Evolutionary conservation across 2,888 invertebrate species (phyloP).

Genomic region (Emesis furor): DNA sequence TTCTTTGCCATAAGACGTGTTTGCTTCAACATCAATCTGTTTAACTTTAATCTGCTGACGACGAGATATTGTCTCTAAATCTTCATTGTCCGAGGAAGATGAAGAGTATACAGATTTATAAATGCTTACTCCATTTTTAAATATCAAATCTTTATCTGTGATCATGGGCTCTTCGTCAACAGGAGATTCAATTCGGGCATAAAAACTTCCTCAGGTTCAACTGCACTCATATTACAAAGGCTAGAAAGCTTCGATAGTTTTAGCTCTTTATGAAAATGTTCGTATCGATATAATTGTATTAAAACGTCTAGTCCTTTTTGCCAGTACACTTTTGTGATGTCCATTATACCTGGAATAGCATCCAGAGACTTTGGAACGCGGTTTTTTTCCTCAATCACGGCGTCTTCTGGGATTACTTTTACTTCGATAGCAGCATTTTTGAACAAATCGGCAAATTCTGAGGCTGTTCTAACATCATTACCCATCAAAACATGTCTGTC

Average conservation of each 20-base stretch:
- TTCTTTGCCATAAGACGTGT: slow-evolving; percentile 6
- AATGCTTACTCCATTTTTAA: slow-evolving; percentile 10
- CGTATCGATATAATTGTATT: too few relatives aligned
- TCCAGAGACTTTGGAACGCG: too few relatives aligned
- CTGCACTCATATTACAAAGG: too few relatives aligned
- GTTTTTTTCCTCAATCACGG: neutral
- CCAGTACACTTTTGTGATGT: too few relatives aligned
- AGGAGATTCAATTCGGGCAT: slow-evolving; percentile 1
- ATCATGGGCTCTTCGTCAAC: neutral
- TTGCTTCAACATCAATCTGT: slow-evolving; percentile 11
- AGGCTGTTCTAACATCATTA: slow-evolving; percentile 12
- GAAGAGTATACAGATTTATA: neutral
- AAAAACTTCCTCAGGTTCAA: neutral
- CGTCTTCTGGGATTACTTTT: slow-evolving; percentile 21
- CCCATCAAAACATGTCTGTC: slow-evolving; percentile 1
- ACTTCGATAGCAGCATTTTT: slow-evolving; percentile 17
- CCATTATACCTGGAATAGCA: too few relatives aligned
- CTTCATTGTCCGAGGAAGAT: slow-evolving; percentile 54
- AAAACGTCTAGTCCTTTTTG: too few relatives aligned
- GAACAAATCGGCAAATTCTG: slow-evolving; percentile 25
- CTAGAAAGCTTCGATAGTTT: too few relatives aligned
- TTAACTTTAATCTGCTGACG: slow-evolving; percentile 46
- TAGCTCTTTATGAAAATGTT: too few relatives aligned
- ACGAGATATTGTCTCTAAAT: slow-evolving; percentile 51
- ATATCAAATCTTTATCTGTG: neutral